Percentiles rank a stretch among this genome's conserved stretches.
Evolutionary conservation across 2,888 invertebrate genomes (phyloP).

Genomic region (Agrotis puta): DNA sequence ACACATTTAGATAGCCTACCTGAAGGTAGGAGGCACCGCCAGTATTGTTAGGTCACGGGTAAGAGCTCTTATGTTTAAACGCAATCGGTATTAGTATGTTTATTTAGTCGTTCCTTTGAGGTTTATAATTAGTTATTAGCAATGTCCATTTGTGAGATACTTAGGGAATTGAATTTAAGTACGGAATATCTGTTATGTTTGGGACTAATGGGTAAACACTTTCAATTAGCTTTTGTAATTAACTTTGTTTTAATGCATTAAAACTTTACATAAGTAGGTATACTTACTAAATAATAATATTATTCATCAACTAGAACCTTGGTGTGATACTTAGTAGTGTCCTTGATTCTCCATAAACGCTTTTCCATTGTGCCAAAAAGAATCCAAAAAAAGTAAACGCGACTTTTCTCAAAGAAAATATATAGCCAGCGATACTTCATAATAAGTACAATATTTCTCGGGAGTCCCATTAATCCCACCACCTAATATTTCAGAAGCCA

Average conservation of each 20-base stretch:
- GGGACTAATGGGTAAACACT: not conserved
- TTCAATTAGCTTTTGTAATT: not conserved
- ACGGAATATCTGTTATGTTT: slow-evolving; percentile 24
- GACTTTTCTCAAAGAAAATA: slow-evolving; percentile 56
- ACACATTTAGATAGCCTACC: slow-evolving; percentile 61
- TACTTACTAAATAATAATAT: not conserved
- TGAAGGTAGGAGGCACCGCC: slow-evolving; percentile 51
- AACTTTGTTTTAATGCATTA: not conserved
- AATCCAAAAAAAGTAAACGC: slow-evolving; percentile 29
- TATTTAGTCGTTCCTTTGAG: slow-evolving; percentile 57
- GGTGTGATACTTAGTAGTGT: no score
- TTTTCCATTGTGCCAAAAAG: not conserved
- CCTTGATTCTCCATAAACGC: not conserved
- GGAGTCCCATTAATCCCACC: slow-evolving; percentile 82
- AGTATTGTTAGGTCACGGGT: slow-evolving; percentile 63
- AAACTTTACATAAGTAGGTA: no score
- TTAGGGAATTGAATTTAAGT: slow-evolving; percentile 22
- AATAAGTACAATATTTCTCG: slow-evolving; percentile 74
- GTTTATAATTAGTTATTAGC: slow-evolving; percentile 49
- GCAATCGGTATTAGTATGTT: slow-evolving; percentile 49
- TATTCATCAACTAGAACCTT: not conserved
- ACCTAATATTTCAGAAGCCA: slow-evolving; percentile 87
- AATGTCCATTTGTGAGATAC: slow-evolving; percentile 31
- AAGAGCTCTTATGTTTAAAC: slow-evolving; percentile 56
- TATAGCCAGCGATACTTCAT: slow-evolving; percentile 72